phyloP scores from a whole-genome alignment of 2,113 vertebrate species.

The Proterorhinus semilunaris region DNA sequence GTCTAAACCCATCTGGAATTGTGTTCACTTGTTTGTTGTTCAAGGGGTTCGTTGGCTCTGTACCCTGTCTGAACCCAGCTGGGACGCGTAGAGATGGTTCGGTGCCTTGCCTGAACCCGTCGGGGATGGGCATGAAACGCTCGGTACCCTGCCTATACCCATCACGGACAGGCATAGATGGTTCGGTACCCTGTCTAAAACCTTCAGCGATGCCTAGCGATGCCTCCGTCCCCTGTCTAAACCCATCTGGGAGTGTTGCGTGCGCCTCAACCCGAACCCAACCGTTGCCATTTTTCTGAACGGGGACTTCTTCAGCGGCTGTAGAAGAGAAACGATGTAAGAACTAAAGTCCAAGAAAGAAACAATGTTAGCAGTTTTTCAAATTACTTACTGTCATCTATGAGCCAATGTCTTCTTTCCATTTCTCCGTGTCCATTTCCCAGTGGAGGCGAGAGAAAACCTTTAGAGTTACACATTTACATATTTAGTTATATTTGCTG shows the following conservation, averaged over 20 bases:
- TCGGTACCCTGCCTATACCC: conserved; percentile 46
- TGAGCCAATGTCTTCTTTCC: conserved; percentile 32
- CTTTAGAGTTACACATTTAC: background rate
- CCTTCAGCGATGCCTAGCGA: background rate
- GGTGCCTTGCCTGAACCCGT: background rate
- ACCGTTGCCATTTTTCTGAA: conserved; percentile 44
- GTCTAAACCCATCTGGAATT: conserved; percentile 9
- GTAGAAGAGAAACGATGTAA: conserved; percentile 7
- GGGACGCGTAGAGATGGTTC: background rate
- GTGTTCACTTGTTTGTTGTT: no score
- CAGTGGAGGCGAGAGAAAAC: background rate
- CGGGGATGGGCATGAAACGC: background rate
- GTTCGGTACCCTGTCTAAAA: background rate
- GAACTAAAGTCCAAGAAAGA: background rate
- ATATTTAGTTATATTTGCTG: no score
- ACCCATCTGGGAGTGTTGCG: conserved; percentile 35
- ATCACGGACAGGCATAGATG: background rate
- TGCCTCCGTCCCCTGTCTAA: conserved; percentile 36
- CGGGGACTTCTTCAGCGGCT: conserved; percentile 50
- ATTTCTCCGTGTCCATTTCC: conserved; percentile 26
- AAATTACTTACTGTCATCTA: conserved; percentile 32
- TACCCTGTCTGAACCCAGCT: conserved; percentile 41
- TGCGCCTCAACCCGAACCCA: conserved; percentile 60
- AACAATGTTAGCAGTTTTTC: background rate
- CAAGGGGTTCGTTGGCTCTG: background rate